phyloP scores from a whole-genome alignment of 92 coral and sea anemone genomes.

The Palythoa grandis region DNA sequence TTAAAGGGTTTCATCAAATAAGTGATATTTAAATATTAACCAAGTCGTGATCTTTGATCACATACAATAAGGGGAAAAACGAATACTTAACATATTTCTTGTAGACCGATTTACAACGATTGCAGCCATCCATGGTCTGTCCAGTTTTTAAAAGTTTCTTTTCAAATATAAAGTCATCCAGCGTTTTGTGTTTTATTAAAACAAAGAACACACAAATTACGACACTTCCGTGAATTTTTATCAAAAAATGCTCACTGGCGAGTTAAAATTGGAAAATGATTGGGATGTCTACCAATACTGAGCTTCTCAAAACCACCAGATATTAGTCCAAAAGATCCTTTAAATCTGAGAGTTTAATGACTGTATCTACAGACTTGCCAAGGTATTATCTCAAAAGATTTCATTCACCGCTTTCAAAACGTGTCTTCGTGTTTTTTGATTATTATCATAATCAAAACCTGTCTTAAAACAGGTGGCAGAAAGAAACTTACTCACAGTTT shows the following conservation, averaged over 20 bases:
- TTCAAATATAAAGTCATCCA: not conserved
- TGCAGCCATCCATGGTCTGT: not conserved
- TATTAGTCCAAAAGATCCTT: not conserved
- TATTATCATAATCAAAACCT: not conserved
- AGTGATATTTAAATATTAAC: conserved; percentile 12
- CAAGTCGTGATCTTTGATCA: conserved; percentile 28
- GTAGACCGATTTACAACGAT: not conserved
- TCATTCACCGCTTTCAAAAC: not conserved
- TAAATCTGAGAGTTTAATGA: not conserved
- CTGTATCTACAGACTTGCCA: not conserved
- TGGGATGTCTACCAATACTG: no score
- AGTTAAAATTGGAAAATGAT: no score
- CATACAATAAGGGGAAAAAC: not conserved
- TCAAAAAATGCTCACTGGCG: no score
- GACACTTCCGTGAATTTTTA: no score
- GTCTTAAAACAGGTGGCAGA: not conserved
- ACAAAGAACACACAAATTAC: no score
- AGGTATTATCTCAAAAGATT: not conserved
- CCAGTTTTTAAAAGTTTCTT: not conserved
- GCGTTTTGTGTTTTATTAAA: no score
- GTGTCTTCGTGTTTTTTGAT: conserved; percentile 15
- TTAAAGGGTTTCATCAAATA: not conserved
- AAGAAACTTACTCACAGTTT: not conserved
- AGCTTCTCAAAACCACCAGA: no score
- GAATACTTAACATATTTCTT: not conserved